A percentile compares a stretch with the other conserved stretches of the same genome.
Conservation (phyloP, 2,797 vertebrate species). For the Delichon dasypus region DNA sequence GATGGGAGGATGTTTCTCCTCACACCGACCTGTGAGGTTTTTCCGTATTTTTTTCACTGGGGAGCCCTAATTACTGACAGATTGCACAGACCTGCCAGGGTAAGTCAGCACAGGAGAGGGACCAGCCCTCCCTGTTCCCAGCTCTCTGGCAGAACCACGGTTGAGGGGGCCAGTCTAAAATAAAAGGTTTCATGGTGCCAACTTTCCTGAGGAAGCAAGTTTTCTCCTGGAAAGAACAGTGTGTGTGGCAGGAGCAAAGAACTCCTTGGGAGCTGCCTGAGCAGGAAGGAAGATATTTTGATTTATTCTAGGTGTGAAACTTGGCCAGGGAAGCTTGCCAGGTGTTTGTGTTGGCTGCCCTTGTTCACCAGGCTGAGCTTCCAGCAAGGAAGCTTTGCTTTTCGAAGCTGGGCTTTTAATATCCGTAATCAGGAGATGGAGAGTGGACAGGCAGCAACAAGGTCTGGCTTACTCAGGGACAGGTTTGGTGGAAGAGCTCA, state of each 20-base stretch:
- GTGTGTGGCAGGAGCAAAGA: neutral
- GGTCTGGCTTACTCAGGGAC: neutral
- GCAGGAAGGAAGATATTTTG: slow-evolving; percentile 56
- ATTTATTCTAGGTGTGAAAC: slow-evolving; percentile 57
- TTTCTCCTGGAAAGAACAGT: neutral
- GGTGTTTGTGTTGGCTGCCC: slow-evolving; percentile 28
- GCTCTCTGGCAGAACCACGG: rapidly evolving
- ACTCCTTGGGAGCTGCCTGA: slow-evolving; percentile 8
- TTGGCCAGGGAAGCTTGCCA: slow-evolving; percentile 33
- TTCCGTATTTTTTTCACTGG: neutral
- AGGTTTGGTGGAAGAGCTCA: neutral
- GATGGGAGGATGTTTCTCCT: neutral
- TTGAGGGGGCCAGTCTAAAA: neutral
- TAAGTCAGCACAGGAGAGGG: neutral
- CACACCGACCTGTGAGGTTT: neutral
- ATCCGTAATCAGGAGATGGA: neutral
- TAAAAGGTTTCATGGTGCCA: neutral
- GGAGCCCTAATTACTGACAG: neutral
- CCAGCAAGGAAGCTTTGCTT: neutral
- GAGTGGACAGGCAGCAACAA: neutral
- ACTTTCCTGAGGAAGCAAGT: slow-evolving; percentile 21
- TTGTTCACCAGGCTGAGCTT: neutral
- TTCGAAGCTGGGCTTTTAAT: neutral
- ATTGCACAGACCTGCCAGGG: neutral
- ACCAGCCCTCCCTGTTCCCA: neutral